phyloP scores from a whole-genome alignment of 2,113 vertebrate species.

The Corvus moneduloides region DNA sequence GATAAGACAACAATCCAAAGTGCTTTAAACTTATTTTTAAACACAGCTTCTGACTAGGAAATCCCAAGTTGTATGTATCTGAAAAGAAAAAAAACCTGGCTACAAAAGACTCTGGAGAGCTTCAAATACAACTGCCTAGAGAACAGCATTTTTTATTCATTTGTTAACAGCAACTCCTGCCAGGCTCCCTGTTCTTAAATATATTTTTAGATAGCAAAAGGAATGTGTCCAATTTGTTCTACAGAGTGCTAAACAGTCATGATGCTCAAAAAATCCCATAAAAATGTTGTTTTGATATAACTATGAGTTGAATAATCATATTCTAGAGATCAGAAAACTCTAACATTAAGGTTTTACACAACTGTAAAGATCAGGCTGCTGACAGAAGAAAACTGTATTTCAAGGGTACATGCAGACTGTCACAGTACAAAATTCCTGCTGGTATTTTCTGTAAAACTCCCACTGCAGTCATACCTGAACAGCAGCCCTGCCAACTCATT shows the following conservation, averaged over 20 bases:
- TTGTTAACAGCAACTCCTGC: constrained; percentile 6
- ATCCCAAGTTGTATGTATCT: neutral
- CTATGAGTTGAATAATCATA: neutral
- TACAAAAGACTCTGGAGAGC: neutral
- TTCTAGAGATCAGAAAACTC: neutral
- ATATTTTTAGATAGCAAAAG: neutral
- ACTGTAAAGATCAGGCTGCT: neutral
- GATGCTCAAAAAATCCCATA: neutral
- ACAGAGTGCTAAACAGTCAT: neutral
- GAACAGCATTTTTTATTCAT: neutral
- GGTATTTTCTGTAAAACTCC: neutral
- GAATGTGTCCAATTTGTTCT: neutral
- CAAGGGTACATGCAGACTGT: neutral
- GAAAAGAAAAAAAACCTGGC: neutral
- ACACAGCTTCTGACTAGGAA: neutral
- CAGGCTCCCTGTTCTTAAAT: neutral
- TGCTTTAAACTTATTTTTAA: neutral
- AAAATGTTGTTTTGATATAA: neutral
- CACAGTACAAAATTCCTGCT: neutral
- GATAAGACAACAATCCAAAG: neutral
- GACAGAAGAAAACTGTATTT: neutral
- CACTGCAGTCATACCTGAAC: neutral
- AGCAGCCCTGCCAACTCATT: neutral
- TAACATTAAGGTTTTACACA: neutral
- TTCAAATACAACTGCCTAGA: neutral